Evolutionary conservation across 2,888 invertebrate species (phyloP), one percentile per base, ranked within the genome.

Genomic region (Stictocephala bisonia): DNA sequence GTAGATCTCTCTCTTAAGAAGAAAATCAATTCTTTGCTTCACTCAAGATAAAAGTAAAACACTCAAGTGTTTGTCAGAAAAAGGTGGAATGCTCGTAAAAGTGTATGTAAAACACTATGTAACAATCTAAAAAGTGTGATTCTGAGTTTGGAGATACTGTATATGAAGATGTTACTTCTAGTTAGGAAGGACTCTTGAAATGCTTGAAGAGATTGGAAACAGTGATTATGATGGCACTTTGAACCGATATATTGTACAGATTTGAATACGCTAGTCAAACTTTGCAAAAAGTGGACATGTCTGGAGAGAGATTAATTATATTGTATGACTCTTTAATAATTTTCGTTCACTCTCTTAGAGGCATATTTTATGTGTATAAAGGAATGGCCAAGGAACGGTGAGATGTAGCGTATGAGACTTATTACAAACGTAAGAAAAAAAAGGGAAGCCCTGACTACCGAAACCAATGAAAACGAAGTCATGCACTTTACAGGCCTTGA

Each of bases 241-340:
- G 51, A 53, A 69, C 53, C 13, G 69, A 69, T 53, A 69, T 68
- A 22, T 68, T 68, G 18, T 48, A 68, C 2, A 68, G 68, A 29
- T 66, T 68, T 50, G 68, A n/a, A 51, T 15, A 68, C 48, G 68
- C 50, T n/a, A 68, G 68, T 24, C 29, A 68, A 29, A 68, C 68
- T 27, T 26, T 69, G 24, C 69, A 69, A 69, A 69, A 31, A 15
- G 69, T 69, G 9, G 51, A 50, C 29, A 64, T 40, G 35, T 64
- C 64, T 40, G n/a, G 13, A 64, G 64, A 64, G 35, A 35, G 2
- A 53, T 29, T 40, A 40, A 24, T 22, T 13, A 31, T 24, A 69
- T 22, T 69, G 13, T 53, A 69, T 69, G 69, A 69, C n/a, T 69
- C 53, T 53, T 26, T 69, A 22, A 53, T 69, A 2, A 20, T 27